These are phyloP conservation scores for Callaeas wilsoni DNA, from an alignment of 2,113 vertebrate genomes.

Conservation along the genomic window DNA sequence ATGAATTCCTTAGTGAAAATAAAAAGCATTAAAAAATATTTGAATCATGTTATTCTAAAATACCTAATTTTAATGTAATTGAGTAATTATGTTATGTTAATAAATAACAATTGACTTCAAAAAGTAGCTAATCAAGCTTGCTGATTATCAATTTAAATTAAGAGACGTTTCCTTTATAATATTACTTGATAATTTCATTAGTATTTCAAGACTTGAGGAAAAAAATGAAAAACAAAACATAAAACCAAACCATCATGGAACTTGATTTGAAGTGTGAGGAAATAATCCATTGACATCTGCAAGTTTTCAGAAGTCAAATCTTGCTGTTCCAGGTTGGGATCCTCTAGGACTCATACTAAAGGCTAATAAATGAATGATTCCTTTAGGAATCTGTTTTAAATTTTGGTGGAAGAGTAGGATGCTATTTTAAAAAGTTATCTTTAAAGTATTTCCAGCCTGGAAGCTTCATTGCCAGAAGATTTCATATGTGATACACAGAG, in stretches of 20 bases:
- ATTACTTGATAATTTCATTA: neutral
- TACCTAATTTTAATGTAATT: neutral
- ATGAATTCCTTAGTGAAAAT: neutral
- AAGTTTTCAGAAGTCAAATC: neutral
- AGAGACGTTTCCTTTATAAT: neutral
- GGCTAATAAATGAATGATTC: neutral
- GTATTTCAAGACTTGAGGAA: neutral
- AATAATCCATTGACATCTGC: neutral
- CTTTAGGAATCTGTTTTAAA: neutral
- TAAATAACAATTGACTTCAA: neutral
- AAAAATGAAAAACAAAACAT: neutral
- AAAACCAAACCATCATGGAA: accelerated
- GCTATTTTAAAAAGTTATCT: neutral
- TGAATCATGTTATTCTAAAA: neutral
- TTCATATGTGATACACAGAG: neutral
- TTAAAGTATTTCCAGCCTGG: neutral
- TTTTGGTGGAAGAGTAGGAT: neutral
- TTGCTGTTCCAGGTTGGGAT: neutral
- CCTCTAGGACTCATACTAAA: neutral
- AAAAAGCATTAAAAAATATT: neutral
- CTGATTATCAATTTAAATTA: neutral
- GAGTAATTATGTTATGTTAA: neutral
- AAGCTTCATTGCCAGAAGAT: neutral
- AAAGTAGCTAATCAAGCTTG: neutral
- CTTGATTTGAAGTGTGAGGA: neutral